Evolutionary conservation across 2,888 invertebrate genomes (phyloP).

Genomic region (Rotaria socialis): DNA sequence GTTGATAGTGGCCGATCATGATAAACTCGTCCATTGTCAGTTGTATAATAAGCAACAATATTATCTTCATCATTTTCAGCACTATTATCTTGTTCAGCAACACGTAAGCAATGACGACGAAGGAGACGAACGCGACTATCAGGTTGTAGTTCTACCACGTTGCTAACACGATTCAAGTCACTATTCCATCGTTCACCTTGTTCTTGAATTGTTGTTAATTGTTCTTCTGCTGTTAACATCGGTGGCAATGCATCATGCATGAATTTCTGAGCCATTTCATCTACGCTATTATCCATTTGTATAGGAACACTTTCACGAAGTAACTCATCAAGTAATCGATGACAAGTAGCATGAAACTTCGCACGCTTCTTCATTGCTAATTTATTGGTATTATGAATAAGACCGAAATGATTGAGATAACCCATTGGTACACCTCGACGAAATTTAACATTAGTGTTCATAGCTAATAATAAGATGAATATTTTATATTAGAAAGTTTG

Average conservation of each 20-base stretch:
- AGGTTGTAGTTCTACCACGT: conserved; percentile 68
- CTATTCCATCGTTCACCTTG: conserved; percentile 70
- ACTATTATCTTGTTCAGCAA: conserved; percentile 34
- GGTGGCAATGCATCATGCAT: conserved; percentile 85
- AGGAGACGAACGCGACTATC: conserved; percentile 67
- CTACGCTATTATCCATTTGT: conserved; percentile 72
- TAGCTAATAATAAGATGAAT: conserved; percentile 61
- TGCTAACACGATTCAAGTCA: conserved; percentile 64
- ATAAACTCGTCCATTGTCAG: conserved; percentile 75
- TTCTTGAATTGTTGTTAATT: conserved; percentile 68
- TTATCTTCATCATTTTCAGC: conserved; percentile 17
- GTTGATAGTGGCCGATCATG: conserved; percentile 74
- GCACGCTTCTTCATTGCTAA: neutral
- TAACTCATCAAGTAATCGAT: conserved; percentile 51
- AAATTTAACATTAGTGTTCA: conserved; percentile 69
- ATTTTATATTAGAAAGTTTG: neutral
- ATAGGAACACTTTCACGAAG: conserved; percentile 65
- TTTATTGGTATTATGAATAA: conserved; percentile 57
- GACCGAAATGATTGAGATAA: conserved; percentile 72
- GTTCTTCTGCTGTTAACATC: conserved; percentile 66
- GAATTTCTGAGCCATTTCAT: conserved; percentile 77
- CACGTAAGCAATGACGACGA: conserved; percentile 53
- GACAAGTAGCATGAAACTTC: conserved; percentile 27
- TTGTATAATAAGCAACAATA: conserved; percentile 39
- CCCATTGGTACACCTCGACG: conserved; percentile 75